Evolutionary conservation across 2,888 invertebrate species (phyloP).

Genomic region (Sminthurinus aureus): DNA sequence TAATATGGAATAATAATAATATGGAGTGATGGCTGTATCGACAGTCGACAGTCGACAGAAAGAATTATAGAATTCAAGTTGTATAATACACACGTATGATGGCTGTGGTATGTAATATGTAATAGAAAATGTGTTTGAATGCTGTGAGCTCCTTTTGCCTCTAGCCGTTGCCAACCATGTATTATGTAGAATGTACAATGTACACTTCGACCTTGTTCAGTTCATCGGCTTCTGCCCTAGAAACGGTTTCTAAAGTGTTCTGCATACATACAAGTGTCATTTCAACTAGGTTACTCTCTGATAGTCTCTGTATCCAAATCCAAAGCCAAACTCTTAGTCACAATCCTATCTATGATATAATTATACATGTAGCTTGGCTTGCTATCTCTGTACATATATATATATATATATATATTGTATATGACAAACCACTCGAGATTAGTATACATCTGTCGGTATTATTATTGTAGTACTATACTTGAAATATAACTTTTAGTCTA

Average conservation of each 20-base stretch:
- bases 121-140: not conserved
- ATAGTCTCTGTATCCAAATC: too few species aligned
- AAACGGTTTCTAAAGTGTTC: slow-evolving; percentile 2
- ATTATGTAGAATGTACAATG: not conserved
- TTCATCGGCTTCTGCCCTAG: slow-evolving; percentile 26
- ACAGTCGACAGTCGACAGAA: too few species aligned
- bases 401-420: too few species aligned
- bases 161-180: not conserved
- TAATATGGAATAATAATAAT: too few species aligned
- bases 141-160: slow-evolving; percentile 15
- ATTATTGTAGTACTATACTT: not conserved
- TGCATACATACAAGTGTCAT: slow-evolving; percentile 8
- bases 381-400: too few species aligned
- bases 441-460: not conserved
- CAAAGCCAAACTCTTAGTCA: too few species aligned
- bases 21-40: too few species aligned
- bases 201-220: slow-evolving; percentile 14
- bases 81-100: too few species aligned
- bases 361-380: too few species aligned
- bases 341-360: too few species aligned
- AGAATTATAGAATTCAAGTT: too few species aligned
- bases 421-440: slow-evolving; percentile 2
- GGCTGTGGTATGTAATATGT: not conserved
- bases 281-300: slow-evolving; percentile 18
- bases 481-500: not conserved